phyloP scores from a whole-genome alignment of 2,888 invertebrate species.

The Mimachlamys varia region DNA sequence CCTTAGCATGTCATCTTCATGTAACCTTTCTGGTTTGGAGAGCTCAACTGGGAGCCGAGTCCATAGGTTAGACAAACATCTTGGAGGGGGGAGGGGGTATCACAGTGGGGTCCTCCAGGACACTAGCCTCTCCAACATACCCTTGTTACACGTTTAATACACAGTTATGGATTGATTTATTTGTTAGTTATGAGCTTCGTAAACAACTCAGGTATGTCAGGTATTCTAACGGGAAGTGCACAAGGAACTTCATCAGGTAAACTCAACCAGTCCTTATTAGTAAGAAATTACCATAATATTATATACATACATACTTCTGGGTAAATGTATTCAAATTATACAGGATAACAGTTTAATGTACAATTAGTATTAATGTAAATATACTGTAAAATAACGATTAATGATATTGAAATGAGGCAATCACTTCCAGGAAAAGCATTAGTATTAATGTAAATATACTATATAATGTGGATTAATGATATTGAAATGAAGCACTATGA shows the following conservation, averaged over 20 bases:
- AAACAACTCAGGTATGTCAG: background rate
- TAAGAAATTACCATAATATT: background rate
- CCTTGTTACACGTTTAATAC: background rate
- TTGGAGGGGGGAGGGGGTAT: background rate
- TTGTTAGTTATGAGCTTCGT: background rate
- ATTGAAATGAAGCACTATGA: too few relatives aligned
- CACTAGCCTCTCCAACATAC: background rate
- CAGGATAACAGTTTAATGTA: background rate
- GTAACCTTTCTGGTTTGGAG: background rate
- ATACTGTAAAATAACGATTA: background rate
- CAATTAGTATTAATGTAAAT: background rate
- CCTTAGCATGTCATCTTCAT: background rate
- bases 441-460: background rate
- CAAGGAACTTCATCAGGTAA: background rate
- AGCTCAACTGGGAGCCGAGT: background rate
- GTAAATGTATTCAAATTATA: background rate
- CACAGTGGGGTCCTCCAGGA: background rate
- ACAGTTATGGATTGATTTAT: background rate
- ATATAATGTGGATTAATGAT: background rate
- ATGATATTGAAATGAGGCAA: background rate
- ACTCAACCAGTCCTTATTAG: background rate
- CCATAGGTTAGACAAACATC: background rate
- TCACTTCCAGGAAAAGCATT: background rate
- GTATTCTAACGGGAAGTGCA: conserved; percentile 1
- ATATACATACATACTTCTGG: background rate